Base-by-base conservation (phyloP, 2,888 invertebrate species). In the Proisotoma minuta region DNA sequence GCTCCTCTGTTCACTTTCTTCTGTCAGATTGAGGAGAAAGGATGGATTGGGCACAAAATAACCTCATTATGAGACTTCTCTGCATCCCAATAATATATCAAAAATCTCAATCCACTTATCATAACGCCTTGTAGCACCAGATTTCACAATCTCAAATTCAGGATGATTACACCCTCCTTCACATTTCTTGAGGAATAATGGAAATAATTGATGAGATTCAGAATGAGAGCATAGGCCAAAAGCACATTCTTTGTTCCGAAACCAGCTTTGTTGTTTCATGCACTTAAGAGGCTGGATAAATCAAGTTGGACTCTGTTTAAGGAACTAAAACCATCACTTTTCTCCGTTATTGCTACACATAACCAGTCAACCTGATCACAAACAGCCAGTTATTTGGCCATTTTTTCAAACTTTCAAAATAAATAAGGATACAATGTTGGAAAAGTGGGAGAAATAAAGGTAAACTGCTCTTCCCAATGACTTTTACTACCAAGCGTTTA, bases 1-100 rank as follows among this genome's bases (percentile, higher is more conserved):
- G 53, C 58, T 58, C 59, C 62, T 62, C 62, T 62, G 59, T 59
- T 57, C 40, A 50, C 40, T 61, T 53, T 40, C 26, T 47, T 40
- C 39, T 54, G 39, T 54, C 29, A 3, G 29, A 22, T 39, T 39
- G 22, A 49, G 23, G 34, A 34, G 34, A 10, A 34, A 34, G 34
- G 8, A 10, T 34, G 59, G 56, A 51, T 58, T 48, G 39, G 28
- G 51, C 63, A 63, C 63, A 63, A 63, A 63, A 63, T 63, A 63
- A 63, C 57, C 63, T 60, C 63, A 64, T 64, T 60, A 64, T 64
- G 63, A 64, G 60, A 60, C 53, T 64, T 51, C 65, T 47, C 59
- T 43, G 50, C 58, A 61, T 52, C 59, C 34, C 43, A 15, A 43
- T 5, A 18, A 15, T 18, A 43, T 43, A 20, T 43, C 43, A 43